Evolutionary conservation across 1,140 invertebrate genomes (phyloP).

Genomic region (Aphidius gifuensis): DNA sequence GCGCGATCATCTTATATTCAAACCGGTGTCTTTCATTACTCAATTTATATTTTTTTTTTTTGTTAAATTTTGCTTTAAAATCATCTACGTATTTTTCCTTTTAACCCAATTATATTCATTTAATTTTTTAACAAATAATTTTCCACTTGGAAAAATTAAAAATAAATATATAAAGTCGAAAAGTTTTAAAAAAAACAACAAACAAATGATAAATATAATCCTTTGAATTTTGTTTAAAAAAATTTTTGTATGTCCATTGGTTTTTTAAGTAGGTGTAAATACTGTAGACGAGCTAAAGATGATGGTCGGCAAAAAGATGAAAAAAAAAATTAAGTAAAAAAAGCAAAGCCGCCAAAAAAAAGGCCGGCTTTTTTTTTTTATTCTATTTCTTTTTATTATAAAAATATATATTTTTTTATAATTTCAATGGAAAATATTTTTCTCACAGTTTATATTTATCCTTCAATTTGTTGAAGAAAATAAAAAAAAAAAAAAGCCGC

Average conservation of each 20-base stretch:
- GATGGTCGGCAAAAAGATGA: slow-evolving; percentile 30
- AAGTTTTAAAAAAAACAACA: too few relatives aligned
- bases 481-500: slow-evolving; percentile 11
- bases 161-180: too few relatives aligned
- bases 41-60: too few relatives aligned
- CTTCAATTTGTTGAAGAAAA: slow-evolving; percentile 19
- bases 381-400: slow-evolving; percentile 35
- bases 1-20: background rate
- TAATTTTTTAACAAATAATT: too few relatives aligned
- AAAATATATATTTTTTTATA: slow-evolving; percentile 26
- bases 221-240: too few relatives aligned
- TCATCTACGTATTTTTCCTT: too few relatives aligned
- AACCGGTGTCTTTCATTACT: slow-evolving; percentile 4
- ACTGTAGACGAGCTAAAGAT: slow-evolving; percentile 18
- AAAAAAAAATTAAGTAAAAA: slow-evolving; percentile 22
- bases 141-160: too few relatives aligned
- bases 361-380: slow-evolving; percentile 36
- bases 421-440: slow-evolving; percentile 52
- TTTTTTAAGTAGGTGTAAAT: slow-evolving; percentile 49
- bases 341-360: slow-evolving; percentile 34
- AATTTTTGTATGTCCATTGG: too few relatives aligned
- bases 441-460: slow-evolving; percentile 37
- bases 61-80: too few relatives aligned
- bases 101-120: too few relatives aligned
- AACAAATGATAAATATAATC: too few relatives aligned